These are phyloP conservation scores for Andrena bucephala DNA, from an alignment of 2,888 invertebrate genomes.

Conservation along the genomic window DNA sequence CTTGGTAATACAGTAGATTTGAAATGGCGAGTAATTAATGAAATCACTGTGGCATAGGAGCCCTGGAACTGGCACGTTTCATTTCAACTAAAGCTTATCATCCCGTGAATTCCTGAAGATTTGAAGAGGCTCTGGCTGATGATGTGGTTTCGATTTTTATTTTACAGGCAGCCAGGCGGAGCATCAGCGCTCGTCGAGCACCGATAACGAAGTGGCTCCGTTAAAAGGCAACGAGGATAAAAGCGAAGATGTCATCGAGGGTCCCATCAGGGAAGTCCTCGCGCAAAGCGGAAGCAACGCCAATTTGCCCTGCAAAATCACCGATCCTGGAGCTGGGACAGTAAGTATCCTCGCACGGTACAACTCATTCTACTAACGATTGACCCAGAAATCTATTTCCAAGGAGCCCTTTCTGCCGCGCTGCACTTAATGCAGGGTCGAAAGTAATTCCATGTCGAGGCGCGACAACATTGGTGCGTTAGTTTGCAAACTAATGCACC, in stretches of 20 bases:
- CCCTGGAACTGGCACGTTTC: too few species aligned
- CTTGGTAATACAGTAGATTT: not conserved
- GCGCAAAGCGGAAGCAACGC: conserved; percentile 86
- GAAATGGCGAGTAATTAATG: not conserved
- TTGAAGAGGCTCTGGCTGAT: not conserved
- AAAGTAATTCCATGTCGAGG: conserved; percentile 44
- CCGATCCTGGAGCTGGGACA: conserved; percentile 84
- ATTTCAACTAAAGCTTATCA: too few species aligned
- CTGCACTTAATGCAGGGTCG: conserved; percentile 26
- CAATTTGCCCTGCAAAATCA: conserved; percentile 85
- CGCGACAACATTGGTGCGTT: conserved; percentile 7
- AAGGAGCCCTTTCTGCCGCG: conserved; percentile 24
- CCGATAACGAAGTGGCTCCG: conserved; percentile 72
- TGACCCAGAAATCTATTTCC: conserved; percentile 45
- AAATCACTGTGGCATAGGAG: not conserved
- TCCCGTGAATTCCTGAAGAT: too few species aligned
- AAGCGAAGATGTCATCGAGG: conserved; percentile 69
- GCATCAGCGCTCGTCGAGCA: conserved; percentile 77
- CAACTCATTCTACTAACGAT: conserved; percentile 20
- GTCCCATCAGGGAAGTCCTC: conserved; percentile 83
- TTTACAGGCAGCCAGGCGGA: conserved; percentile 78
- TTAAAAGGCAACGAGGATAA: conserved; percentile 61
- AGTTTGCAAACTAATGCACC: not conserved
- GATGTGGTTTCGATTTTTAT: conserved; percentile 26
- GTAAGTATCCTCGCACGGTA: conserved; percentile 80